phyloP scores from a whole-genome alignment of 1,140 invertebrate genomes.

The Achroia grisella region DNA sequence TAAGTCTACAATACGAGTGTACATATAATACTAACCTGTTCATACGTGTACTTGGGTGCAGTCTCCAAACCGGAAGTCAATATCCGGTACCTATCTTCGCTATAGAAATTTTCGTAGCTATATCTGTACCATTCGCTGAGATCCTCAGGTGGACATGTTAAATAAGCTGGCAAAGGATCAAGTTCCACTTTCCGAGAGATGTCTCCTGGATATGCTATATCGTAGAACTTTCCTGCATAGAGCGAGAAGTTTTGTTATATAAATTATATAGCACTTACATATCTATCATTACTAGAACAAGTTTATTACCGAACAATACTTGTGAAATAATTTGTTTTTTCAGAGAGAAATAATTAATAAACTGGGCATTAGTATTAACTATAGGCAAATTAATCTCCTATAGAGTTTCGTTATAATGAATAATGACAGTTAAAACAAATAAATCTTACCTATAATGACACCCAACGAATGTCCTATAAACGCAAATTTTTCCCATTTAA shows the following conservation, averaged over 20 bases:
- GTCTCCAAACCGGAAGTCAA: conserved; percentile 22
- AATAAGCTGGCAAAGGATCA: conserved; percentile 37
- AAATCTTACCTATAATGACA: conserved; percentile 24
- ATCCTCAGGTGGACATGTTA: conserved; percentile 6
- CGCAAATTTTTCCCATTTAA: conserved; percentile 37
- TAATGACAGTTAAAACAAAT: background rate
- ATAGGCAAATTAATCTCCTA: too few species aligned
- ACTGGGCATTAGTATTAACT: too few species aligned
- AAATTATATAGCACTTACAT: background rate
- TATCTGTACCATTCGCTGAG: conserved; percentile 27
- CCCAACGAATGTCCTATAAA: conserved; percentile 40
- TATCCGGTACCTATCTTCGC: conserved; percentile 22
- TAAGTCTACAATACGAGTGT: too few species aligned
- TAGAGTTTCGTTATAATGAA: too few species aligned
- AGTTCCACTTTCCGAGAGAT: conserved; percentile 33
- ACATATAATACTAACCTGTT: conserved; percentile 42
- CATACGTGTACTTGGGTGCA: conserved; percentile 39
- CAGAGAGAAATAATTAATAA: too few species aligned
- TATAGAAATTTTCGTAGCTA: conserved; percentile 29
- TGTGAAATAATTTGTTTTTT: too few species aligned
- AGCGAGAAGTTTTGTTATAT: background rate
- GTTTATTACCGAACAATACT: too few species aligned
- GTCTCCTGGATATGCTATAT: conserved; percentile 34
- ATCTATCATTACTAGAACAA: too few species aligned
- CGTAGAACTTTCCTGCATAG: conserved; percentile 35